Percentiles rank a stretch among this genome's conserved stretches.
These are phyloP conservation scores for Pedicia rivosa DNA, from an alignment of 2,888 invertebrate genomes.

Conservation along the genomic window DNA sequence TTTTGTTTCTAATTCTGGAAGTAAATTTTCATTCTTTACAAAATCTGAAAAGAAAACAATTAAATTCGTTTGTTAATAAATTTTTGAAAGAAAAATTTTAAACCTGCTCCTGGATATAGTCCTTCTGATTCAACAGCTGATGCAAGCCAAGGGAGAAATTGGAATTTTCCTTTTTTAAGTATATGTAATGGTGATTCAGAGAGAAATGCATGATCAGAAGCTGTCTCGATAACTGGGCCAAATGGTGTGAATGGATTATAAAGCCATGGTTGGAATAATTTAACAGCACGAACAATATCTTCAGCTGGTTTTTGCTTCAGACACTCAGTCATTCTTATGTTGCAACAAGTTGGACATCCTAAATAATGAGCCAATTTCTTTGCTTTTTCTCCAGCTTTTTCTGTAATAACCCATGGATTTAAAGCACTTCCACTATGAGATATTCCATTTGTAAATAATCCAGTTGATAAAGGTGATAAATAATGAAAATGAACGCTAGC, in stretches of 20 bases:
- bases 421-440: conserved; percentile 56
- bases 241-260: conserved; percentile 57
- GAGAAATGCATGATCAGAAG: conserved; percentile 40
- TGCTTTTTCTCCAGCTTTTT: conserved; percentile 42
- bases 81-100: no score
- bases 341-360: conserved; percentile 41
- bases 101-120: conserved; percentile 54
- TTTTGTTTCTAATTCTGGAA: no score
- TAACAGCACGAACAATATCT: conserved; percentile 37
- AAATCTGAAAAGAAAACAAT: no score
- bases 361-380: conserved; percentile 39
- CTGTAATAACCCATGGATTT: conserved; percentile 41
- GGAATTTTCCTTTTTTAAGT: conserved; percentile 39
- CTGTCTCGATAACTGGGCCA: conserved; percentile 49
- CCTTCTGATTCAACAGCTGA: conserved; percentile 57
- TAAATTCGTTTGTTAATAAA: no score
- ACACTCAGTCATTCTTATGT: conserved; percentile 43
- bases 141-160: conserved; percentile 52
- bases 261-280: conserved; percentile 30
- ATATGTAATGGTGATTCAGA: conserved; percentile 45
- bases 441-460: conserved; percentile 43
- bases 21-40: no score
- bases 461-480: conserved; percentile 43
- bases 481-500: conserved; percentile 60
- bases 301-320: conserved; percentile 42